These are phyloP conservation scores for Ganaspis brasiliensis DNA, from an alignment of 2,888 invertebrate genomes.

Conservation along the genomic window DNA sequence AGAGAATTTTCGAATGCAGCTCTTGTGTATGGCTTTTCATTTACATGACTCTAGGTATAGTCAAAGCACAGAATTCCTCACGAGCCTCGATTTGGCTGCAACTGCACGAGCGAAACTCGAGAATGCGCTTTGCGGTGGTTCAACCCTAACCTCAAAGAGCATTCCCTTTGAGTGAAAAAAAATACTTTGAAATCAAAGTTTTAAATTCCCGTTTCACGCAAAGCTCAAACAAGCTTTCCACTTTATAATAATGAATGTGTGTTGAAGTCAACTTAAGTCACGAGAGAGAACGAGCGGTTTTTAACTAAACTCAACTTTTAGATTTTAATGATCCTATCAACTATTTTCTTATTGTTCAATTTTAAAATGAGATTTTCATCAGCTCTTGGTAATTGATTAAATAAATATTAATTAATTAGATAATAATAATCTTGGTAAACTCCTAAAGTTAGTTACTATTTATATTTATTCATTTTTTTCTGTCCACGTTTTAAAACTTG, in stretches of 20 bases:
- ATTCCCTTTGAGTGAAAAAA: slow-evolving; percentile 46
- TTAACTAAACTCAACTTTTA: background rate
- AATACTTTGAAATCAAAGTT: slow-evolving; percentile 37
- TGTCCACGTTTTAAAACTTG: no score
- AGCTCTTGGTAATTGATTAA: no score
- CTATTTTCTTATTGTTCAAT: no score
- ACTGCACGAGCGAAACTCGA: slow-evolving; percentile 28
- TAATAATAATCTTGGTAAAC: no score
- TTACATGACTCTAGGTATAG: slow-evolving; percentile 26
- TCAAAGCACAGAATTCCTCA: slow-evolving; percentile 42
- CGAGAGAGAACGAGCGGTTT: background rate
- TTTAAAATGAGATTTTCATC: background rate
- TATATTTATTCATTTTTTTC: no score
- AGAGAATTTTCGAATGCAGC: slow-evolving; percentile 39
- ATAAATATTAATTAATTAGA: no score
- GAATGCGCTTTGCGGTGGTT: slow-evolving; percentile 52
- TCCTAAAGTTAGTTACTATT: no score
- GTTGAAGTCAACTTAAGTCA: background rate
- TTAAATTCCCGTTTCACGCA: slow-evolving; percentile 33
- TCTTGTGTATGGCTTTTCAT: slow-evolving; percentile 22
- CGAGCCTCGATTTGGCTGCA: slow-evolving; percentile 34
- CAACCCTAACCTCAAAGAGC: slow-evolving; percentile 50
- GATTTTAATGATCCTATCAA: background rate
- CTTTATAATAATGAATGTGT: slow-evolving; percentile 18
- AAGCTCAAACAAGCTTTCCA: slow-evolving; percentile 16